These are phyloP conservation scores for Parasteatoda tepidariorum DNA, from an alignment of 1,140 invertebrate genomes.

Conservation along the genomic window DNA sequence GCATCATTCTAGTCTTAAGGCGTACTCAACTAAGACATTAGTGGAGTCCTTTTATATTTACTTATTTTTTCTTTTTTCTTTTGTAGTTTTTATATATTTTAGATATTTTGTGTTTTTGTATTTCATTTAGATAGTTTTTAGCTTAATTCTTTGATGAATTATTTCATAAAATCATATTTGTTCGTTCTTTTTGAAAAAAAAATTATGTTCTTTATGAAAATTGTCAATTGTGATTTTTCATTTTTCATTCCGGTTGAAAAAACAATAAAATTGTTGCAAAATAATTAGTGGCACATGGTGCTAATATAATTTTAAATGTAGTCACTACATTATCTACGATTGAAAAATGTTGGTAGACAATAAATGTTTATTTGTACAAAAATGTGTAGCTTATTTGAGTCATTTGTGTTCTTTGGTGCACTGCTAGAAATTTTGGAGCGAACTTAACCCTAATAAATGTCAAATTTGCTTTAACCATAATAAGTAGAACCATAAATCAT, in stretches of 20 bases:
- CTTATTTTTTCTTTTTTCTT: conserved; percentile 38
- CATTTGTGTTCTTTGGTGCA: too few relatives aligned
- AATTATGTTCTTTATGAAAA: not conserved
- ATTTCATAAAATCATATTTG: not conserved
- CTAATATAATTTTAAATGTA: conserved; percentile 13
- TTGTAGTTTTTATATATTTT: conserved; percentile 54
- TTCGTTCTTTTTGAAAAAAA: not conserved
- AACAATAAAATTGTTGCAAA: not conserved
- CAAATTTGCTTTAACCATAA: too few relatives aligned
- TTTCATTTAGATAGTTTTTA: conserved; percentile 58
- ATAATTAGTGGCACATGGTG: not conserved
- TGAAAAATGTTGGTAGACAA: conserved; percentile 53
- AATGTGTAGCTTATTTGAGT: not conserved
- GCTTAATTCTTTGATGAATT: conserved; percentile 19
- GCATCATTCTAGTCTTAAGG: not conserved
- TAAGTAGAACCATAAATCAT: too few relatives aligned
- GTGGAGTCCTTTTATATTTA: not conserved
- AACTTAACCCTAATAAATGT: too few relatives aligned
- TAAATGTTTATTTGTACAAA: conserved; percentile 61
- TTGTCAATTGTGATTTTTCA: too few relatives aligned
- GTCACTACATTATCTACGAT: conserved; percentile 6
- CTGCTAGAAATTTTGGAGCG: too few relatives aligned
- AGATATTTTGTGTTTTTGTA: conserved; percentile 48
- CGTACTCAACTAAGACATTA: not conserved
- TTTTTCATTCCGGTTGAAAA: not conserved